These are phyloP conservation scores for Polyergus mexicanus DNA, from an alignment of 1,140 invertebrate genomes.

Conservation along the genomic window DNA sequence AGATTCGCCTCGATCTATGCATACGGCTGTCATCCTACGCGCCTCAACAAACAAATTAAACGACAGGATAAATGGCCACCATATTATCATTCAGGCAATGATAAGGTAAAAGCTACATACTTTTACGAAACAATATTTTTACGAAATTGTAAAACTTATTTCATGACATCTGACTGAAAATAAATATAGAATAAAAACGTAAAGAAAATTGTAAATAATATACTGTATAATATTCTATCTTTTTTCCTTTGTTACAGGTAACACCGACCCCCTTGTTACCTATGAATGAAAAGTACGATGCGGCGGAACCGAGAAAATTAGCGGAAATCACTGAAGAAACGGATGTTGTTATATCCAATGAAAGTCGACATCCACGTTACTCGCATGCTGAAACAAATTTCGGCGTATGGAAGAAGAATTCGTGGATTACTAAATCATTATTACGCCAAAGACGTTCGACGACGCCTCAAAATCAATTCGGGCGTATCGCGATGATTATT, in stretches of 20 bases:
- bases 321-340: slow-evolving; percentile 76
- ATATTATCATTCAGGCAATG: slow-evolving; percentile 56
- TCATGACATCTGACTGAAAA: too few relatives aligned
- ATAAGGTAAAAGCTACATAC: slow-evolving; percentile 69
- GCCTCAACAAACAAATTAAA: slow-evolving; percentile 82
- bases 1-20: slow-evolving; percentile 94
- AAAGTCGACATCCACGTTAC: slow-evolving; percentile 73
- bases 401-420: slow-evolving; percentile 81
- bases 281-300: slow-evolving; percentile 75
- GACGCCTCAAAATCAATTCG: not conserved
- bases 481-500: slow-evolving; percentile 65
- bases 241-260: slow-evolving; percentile 38
- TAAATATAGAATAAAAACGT: too few relatives aligned
- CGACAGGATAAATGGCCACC: slow-evolving; percentile 81
- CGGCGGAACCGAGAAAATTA: slow-evolving; percentile 79
- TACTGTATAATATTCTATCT: too few relatives aligned
- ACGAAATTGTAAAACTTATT: not conserved
- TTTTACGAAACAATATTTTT: too few relatives aligned
- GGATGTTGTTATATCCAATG: slow-evolving; percentile 80
- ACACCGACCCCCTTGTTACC: slow-evolving; percentile 15
- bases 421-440: slow-evolving; percentile 79
- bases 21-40: slow-evolving; percentile 89
- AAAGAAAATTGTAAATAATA: not conserved
- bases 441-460: slow-evolving; percentile 67
- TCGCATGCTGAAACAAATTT: slow-evolving; percentile 44